These are phyloP conservation scores for Tanytarsus gracilentus DNA, from an alignment of 2,888 invertebrate species.

Conservation along the genomic window DNA sequence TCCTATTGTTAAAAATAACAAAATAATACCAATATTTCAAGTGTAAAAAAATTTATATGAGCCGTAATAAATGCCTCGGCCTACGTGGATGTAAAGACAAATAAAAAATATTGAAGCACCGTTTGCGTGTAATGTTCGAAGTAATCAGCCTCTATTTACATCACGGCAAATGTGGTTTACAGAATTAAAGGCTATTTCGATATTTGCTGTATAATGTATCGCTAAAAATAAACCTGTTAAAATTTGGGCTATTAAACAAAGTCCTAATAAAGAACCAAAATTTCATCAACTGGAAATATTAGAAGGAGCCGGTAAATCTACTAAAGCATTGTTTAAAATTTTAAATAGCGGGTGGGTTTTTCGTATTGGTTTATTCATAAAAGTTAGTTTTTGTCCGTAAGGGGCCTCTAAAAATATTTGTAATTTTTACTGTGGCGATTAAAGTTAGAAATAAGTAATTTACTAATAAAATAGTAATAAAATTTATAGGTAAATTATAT, in stretches of 20 bases:
- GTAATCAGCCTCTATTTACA: slow-evolving; percentile 59
- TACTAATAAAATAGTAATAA: slow-evolving; percentile 48
- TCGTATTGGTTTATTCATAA: slow-evolving; percentile 47
- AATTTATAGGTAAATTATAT: slow-evolving; percentile 47
- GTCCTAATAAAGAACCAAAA: slow-evolving; percentile 56
- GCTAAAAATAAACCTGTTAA: slow-evolving; percentile 59
- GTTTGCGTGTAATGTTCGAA: slow-evolving; percentile 59
- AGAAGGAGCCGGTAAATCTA: slow-evolving; percentile 51
- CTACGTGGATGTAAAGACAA: slow-evolving; percentile 58
- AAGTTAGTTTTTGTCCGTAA: slow-evolving; percentile 42
- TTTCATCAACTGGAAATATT: slow-evolving; percentile 60
- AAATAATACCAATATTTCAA: slow-evolving; percentile 56
- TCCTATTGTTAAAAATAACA: slow-evolving; percentile 59
- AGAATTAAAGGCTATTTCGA: slow-evolving; percentile 55
- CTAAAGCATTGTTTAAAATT: slow-evolving; percentile 51
- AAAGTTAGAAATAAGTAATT: slow-evolving; percentile 52
- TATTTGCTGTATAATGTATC: slow-evolving; percentile 58
- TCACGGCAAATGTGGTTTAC: slow-evolving; percentile 61
- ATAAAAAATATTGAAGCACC: slow-evolving; percentile 66
- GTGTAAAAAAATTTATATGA: slow-evolving; percentile 48
- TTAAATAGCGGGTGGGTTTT: slow-evolving; percentile 46
- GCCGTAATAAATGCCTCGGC: slow-evolving; percentile 50
- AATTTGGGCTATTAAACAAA: slow-evolving; percentile 58
- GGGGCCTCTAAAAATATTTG: slow-evolving; percentile 48
- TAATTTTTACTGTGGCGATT: slow-evolving; percentile 52